Conservation (phyloP, 1,140 invertebrate species). For the Dreissena polymorpha region DNA sequence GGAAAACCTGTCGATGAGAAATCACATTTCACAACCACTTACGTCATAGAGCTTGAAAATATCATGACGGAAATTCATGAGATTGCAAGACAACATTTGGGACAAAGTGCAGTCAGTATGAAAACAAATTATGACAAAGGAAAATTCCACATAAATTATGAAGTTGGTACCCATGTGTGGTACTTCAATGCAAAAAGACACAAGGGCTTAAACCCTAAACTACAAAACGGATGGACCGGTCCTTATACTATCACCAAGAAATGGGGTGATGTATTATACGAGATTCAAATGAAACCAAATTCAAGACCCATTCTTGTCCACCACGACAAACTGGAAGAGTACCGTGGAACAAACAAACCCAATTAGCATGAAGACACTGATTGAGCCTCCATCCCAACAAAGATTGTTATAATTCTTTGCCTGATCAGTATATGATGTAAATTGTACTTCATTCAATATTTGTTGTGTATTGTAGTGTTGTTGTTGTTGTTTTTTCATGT, state of each 20-base stretch:
- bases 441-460: too few relatives aligned
- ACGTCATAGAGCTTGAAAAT: slow-evolving; percentile 13
- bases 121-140: slow-evolving; percentile 34
- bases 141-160: slow-evolving; percentile 4
- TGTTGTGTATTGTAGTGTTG: too few relatives aligned
- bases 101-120: neutral
- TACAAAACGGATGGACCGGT: slow-evolving; percentile 24
- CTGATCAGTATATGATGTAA: too few relatives aligned
- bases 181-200: slow-evolving; percentile 2
- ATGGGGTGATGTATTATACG: slow-evolving; percentile 25
- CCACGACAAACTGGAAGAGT: slow-evolving; percentile 20
- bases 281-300: slow-evolving; percentile 16
- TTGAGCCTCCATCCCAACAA: too few relatives aligned
- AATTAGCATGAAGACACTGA: neutral
- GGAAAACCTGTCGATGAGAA: too few relatives aligned
- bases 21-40: slow-evolving; percentile 7
- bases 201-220: slow-evolving; percentile 14
- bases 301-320: neutral
- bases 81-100: slow-evolving; percentile 12
- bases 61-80: slow-evolving; percentile 15
- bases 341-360: neutral
- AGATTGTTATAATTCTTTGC: too few relatives aligned
- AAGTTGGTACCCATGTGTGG: slow-evolving; percentile 6
- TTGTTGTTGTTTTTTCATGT: too few relatives aligned
- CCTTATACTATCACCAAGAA: slow-evolving; percentile 10